These are phyloP conservation scores for Actinopyga echinites DNA, from an alignment of 53 echinoderm and acorn worm genomes.

Conservation along the genomic window DNA sequence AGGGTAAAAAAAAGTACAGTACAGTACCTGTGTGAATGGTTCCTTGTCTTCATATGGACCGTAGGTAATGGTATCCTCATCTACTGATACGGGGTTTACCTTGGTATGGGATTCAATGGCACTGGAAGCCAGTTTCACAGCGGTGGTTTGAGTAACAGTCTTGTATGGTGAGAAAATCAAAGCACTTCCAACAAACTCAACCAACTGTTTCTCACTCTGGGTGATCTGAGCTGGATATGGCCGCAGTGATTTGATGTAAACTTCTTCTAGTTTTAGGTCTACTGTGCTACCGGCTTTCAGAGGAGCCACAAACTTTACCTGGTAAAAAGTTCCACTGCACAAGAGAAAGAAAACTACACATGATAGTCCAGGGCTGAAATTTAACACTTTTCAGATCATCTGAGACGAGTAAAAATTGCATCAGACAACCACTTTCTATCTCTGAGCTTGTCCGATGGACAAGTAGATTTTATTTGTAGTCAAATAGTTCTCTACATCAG, in stretches of 20 bases:
- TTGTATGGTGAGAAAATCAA: conserved; percentile 86
- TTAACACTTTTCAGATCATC: too few relatives aligned
- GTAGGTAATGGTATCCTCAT: conserved; percentile 82
- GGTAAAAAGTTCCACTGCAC: conserved; percentile 64
- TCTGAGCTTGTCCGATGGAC: too few relatives aligned
- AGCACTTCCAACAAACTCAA: conserved; percentile 73
- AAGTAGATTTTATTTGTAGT: too few relatives aligned
- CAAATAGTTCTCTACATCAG: too few relatives aligned
- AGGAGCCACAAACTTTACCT: conserved; percentile 63
- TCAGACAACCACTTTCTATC: too few relatives aligned
- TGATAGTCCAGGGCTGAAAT: too few relatives aligned
- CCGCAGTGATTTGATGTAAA: conserved; percentile 74
- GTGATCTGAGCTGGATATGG: conserved; percentile 87
- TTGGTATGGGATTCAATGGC: conserved; percentile 82
- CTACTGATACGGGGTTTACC: conserved; percentile 74
- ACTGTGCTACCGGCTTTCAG: conserved; percentile 63
- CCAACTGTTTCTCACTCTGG: conserved; percentile 93
- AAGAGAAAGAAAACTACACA: not conserved
- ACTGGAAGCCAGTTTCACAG: conserved; percentile 81
- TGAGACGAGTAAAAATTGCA: too few relatives aligned
- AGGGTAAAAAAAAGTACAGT: not conserved
- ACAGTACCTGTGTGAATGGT: conserved; percentile 67
- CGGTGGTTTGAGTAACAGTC: conserved; percentile 81
- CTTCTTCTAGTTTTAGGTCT: conserved; percentile 67
- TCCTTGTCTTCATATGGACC: conserved; percentile 89